These are phyloP conservation scores for Parnassius mnemosyne DNA, from an alignment of 2,888 invertebrate species.

Conservation along the genomic window DNA sequence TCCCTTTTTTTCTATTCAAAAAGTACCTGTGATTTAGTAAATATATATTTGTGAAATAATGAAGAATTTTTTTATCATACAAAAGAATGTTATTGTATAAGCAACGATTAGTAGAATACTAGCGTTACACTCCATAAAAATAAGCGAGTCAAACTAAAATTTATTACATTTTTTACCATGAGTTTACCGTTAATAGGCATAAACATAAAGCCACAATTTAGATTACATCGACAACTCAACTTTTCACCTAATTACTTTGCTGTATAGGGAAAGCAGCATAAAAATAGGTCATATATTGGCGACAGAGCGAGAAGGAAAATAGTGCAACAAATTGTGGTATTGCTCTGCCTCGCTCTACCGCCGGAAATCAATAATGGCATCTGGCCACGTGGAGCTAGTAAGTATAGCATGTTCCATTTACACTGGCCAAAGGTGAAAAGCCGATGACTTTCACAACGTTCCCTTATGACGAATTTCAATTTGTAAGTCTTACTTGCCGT, in stretches of 20 bases:
- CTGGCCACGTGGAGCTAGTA: slow-evolving; percentile 76
- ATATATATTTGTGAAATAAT: too few species aligned
- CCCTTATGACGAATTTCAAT: slow-evolving; percentile 57
- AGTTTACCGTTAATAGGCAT: not conserved
- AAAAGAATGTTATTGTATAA: too few species aligned
- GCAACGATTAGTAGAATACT: too few species aligned
- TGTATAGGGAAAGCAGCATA: slow-evolving; percentile 76
- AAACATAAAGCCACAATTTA: slow-evolving; percentile 41
- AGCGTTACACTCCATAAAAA: too few species aligned
- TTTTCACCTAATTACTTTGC: slow-evolving; percentile 77
- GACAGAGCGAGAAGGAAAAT: slow-evolving; percentile 68
- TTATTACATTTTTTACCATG: too few species aligned
- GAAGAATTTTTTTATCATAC: too few species aligned
- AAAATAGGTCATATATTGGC: slow-evolving; percentile 81
- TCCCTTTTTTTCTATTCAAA: too few species aligned
- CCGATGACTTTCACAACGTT: slow-evolving; percentile 47
- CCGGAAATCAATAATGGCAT: slow-evolving; percentile 80
- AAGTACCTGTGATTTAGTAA: too few species aligned
- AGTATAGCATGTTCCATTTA: slow-evolving; percentile 69
- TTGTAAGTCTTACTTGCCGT: slow-evolving; percentile 2
- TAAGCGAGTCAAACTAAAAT: too few species aligned
- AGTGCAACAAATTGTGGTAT: slow-evolving; percentile 78
- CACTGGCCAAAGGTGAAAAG: slow-evolving; percentile 56
- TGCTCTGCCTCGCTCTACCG: slow-evolving; percentile 64
- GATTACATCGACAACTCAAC: slow-evolving; percentile 57